Evolutionary conservation across 2,797 vertebrate genomes (phyloP).

Genomic region (Rhynchonycteris naso): DNA sequence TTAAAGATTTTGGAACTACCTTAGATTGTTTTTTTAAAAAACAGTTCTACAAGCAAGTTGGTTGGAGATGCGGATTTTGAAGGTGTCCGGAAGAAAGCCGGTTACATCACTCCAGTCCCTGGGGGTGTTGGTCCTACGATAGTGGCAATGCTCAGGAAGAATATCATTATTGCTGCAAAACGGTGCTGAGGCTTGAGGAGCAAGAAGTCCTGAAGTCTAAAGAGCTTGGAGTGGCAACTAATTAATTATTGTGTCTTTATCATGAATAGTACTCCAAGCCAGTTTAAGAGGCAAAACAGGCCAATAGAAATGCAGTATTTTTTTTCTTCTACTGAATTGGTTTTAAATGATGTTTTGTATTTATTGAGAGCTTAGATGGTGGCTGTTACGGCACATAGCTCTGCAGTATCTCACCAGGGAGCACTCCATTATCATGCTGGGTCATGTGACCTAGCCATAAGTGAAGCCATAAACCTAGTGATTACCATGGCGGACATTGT

Average conservation of each 20-base stretch:
- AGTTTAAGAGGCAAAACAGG: no score
- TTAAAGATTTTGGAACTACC: background rate
- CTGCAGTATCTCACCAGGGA: slow-evolving; percentile 9
- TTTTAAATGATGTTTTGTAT: slow-evolving; percentile 64
- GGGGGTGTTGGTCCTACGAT: slow-evolving; percentile 98
- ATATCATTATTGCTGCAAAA: slow-evolving; percentile 97
- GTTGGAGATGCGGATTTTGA: slow-evolving; percentile 98
- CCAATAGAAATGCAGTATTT: no score
- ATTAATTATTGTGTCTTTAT: slow-evolving; percentile 42
- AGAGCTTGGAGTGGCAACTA: slow-evolving; percentile 72
- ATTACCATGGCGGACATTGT: no score
- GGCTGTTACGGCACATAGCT: accelerated
- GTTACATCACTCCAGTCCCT: slow-evolving; percentile 96
- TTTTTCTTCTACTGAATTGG: slow-evolving; percentile 81
- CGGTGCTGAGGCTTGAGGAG: slow-evolving; percentile 84
- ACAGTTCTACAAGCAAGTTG: slow-evolving; percentile 82
- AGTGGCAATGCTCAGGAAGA: slow-evolving; percentile 99
- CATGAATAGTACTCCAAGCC: no score
- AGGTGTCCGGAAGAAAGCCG: slow-evolving; percentile 96
- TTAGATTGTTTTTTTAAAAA: background rate
- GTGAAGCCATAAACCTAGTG: no score
- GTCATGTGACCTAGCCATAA: no score
- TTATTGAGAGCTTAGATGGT: slow-evolving; percentile 70
- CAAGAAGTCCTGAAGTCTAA: slow-evolving; percentile 73
- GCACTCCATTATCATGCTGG: background rate